Base-by-base conservation (phyloP, 2,797 vertebrate genomes). In the Zonotrichia albicollis region DNA sequence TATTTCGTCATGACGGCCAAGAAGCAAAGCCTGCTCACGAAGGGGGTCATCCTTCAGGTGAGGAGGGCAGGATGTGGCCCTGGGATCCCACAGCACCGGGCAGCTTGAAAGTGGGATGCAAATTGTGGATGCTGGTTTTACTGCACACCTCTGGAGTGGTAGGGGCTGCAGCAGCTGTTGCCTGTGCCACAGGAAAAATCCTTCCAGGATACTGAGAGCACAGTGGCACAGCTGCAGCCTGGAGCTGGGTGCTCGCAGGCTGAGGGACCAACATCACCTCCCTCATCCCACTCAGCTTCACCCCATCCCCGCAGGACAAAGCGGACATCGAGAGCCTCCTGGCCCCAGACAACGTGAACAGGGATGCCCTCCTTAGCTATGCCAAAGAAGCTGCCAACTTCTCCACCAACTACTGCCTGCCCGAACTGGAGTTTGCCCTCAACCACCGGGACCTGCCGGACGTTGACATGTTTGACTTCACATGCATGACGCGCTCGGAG, bases 1-100 rank as follows among this genome's bases (percentile, higher is more conserved):
- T 99, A 99, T 93, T 99, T 99, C 29, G 99, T 99, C 95, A 99
- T 99, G 99, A 99, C 99, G 36, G 99, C 99, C 97, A 99, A 99
- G 97, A 99, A 99, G 96, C 98, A 98, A 79, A 99, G 99, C 90
- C 97, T 99, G 94, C 96, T 99, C 80, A 98, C 98, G 72, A 98
- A 98, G 53, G 99, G 99, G 6, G 99, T 99, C 92, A 98, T 99
- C 94, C 98, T 98, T 65, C 98, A 99, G 98, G 99, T 99, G 97
- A 95, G 96, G 84, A 42, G 66, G 93, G 48, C 87, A 73, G 81
- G 43, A 45, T 46, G 11, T 1, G 4, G 8, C 72, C 43, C 73
- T 0, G 3, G 64, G 1, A 34, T 53, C 84, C 79, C 60, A 4
- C 16, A 60, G 61, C 1, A 3, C 7, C 17, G 40, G 29, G 22